Percentiles rank a stretch among this genome's conserved stretches.
Conservation (phyloP, 2,888 invertebrate species). For the Ephialtes manifestator region DNA sequence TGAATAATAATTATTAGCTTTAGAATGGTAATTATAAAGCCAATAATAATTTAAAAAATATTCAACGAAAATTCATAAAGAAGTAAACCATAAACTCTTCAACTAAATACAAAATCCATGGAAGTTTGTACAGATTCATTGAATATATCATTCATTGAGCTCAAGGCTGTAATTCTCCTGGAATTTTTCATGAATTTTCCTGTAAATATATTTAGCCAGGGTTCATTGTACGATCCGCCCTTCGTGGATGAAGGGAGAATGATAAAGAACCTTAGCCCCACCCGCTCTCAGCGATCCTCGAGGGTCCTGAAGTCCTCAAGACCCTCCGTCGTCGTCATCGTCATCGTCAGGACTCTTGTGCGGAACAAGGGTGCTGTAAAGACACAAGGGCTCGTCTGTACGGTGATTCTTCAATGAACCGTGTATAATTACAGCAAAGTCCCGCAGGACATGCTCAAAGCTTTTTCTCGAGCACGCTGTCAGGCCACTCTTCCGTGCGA, state of each 20-base stretch:
- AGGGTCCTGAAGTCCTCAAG: constrained; percentile 33
- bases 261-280: neutral
- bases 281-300: neutral
- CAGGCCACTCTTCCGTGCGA: constrained; percentile 1
- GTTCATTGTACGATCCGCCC: constrained; percentile 28
- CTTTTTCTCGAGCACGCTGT: constrained; percentile 20
- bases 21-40: no score
- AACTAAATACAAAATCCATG: no score
- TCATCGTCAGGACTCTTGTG: constrained; percentile 17
- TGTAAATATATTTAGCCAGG: neutral
- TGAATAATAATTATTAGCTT: no score
- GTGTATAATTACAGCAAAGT: constrained; percentile 47
- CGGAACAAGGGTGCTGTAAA: constrained; percentile 30
- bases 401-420: constrained; percentile 45
- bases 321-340: constrained; percentile 21
- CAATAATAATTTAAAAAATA: no score
- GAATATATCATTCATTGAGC: neutral
- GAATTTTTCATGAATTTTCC: neutral
- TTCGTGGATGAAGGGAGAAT: constrained; percentile 9
- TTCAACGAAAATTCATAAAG: no score
- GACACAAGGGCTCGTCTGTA: constrained; percentile 36
- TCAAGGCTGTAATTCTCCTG: neutral
- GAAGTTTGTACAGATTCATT: neutral
- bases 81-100: no score
- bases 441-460: constrained; percentile 42